Evolutionary conservation across 2,113 vertebrate genomes (phyloP), one percentile per base, ranked within the genome.

Genomic region (Ptilorrhoa leucosticta): DNA sequence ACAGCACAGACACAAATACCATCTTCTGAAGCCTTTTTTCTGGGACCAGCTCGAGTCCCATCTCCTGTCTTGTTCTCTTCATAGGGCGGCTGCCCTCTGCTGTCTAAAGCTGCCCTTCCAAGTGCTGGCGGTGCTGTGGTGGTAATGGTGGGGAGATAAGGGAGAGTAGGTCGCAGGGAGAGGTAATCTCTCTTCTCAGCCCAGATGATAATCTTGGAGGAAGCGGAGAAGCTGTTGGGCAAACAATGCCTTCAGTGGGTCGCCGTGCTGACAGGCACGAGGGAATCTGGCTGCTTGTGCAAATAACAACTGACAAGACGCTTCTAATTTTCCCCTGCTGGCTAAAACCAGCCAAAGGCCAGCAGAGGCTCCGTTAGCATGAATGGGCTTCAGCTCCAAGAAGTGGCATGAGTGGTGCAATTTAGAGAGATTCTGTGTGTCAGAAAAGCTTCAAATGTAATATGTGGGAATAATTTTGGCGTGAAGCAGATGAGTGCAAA

Each of bases 81-180:
- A 42, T 79, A n/a, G 66, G 73, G 87, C 90, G 95, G 63, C 93
- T 39, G 92, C 97, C 97, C 96, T 97, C 97, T 98, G 45, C 96
- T 97, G 97, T 95, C 95, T 79, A 9, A 54, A 83, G 58, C 76
- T 51, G 83, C 80, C 50, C 85, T 78, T 61, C 75, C 73, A 45
- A 64, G 30, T 0, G 35, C 13, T 26, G 63, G n/a, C 1, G 0
- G 18, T 44, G 50, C 78, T 45, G 58, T 11, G n/a, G 47, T 4
- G 28, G n/a, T 23, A 58, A 4, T 31, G 76, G 17, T 8, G 8
- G 42, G 20, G 70, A 65, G 70, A 20, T 47, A 13, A 40, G 28
- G 37, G 45, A 60, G n/a, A 15, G 64, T 37, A 33, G 58, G 40
- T n/a, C 85, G 82, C 53, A 33, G 79, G 70, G 42, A 19, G 10